Conservation (phyloP, 30 jellyfish, hydroid and myxozoan genomes). For the Chironex yamaguchii region DNA sequence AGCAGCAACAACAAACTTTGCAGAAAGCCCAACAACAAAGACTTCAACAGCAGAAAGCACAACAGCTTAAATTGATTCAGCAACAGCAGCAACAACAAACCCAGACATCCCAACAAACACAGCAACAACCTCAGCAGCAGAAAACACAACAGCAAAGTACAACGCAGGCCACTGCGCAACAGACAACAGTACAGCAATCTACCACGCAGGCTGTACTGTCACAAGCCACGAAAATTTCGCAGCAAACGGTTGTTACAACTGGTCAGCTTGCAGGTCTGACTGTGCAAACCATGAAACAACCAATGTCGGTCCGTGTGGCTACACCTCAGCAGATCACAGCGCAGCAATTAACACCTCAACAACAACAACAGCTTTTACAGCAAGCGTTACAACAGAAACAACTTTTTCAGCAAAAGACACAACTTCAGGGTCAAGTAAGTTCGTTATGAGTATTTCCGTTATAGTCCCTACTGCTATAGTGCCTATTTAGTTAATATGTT, state of each 20-base stretch:
- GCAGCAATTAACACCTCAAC: slow-evolving; percentile 82
- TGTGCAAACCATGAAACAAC: slow-evolving; percentile 90
- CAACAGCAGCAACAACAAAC: slow-evolving; percentile 56
- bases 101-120: slow-evolving; percentile 68
- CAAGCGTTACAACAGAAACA: slow-evolving; percentile 87
- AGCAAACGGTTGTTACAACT: slow-evolving; percentile 10
- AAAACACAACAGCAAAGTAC: slow-evolving; percentile 26
- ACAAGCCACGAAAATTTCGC: background rate
- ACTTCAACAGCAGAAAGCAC: slow-evolving; percentile 59
- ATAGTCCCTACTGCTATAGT: no score
- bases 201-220: background rate
- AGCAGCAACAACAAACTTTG: slow-evolving; percentile 79
- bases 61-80: slow-evolving; percentile 32
- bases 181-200: background rate
- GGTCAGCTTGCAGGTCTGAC: slow-evolving; percentile 60
- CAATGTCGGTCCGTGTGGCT: slow-evolving; percentile 85
- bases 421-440: slow-evolving; percentile 64
- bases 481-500: no score
- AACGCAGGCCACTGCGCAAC: background rate
- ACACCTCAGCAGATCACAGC: slow-evolving; percentile 85
- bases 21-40: slow-evolving; percentile 80
- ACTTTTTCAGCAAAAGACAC: slow-evolving; percentile 79
- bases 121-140: slow-evolving; percentile 74
- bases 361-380: slow-evolving; percentile 88
- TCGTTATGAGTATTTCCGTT: no score